These are phyloP conservation scores for Eidolon helvum DNA, from an alignment of 2,113 vertebrate species.

Conservation along the genomic window DNA sequence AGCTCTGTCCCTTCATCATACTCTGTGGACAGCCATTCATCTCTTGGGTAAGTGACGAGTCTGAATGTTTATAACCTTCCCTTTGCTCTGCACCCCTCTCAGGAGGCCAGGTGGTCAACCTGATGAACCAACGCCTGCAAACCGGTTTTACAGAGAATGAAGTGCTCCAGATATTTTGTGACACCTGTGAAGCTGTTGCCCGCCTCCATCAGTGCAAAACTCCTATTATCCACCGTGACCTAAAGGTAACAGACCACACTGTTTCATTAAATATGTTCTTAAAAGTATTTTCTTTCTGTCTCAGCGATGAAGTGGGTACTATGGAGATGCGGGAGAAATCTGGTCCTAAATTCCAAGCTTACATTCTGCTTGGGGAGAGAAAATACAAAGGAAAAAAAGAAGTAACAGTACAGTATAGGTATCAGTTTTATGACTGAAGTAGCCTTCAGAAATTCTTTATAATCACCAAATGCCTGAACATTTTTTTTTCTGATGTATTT, in stretches of 20 bases:
- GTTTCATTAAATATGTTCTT: background rate
- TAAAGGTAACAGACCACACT: constrained; percentile 88
- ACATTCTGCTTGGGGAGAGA: background rate
- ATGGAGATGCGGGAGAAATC: background rate
- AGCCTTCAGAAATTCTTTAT: constrained; percentile 25
- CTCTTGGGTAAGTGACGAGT: background rate
- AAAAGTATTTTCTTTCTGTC: background rate
- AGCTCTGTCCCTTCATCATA: background rate
- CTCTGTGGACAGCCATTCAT: background rate
- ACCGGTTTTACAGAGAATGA: constrained; percentile 95
- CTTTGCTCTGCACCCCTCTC: background rate
- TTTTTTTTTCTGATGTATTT: background rate
- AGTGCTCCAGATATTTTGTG: constrained; percentile 97
- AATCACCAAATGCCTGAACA: background rate
- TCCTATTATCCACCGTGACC: constrained; percentile 95
- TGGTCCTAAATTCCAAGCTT: background rate
- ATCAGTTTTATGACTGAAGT: background rate
- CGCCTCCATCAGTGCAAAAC: constrained; percentile 96
- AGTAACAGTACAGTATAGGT: background rate
- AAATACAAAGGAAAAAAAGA: background rate
- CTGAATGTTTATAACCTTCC: background rate
- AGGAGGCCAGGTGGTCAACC: constrained; percentile 98
- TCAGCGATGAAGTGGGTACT: background rate
- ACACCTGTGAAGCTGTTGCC: constrained; percentile 95
- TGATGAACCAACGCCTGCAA: constrained; percentile 97